Conservation (phyloP, 2,113 vertebrate genomes). For the Halichoerus grypus region DNA sequence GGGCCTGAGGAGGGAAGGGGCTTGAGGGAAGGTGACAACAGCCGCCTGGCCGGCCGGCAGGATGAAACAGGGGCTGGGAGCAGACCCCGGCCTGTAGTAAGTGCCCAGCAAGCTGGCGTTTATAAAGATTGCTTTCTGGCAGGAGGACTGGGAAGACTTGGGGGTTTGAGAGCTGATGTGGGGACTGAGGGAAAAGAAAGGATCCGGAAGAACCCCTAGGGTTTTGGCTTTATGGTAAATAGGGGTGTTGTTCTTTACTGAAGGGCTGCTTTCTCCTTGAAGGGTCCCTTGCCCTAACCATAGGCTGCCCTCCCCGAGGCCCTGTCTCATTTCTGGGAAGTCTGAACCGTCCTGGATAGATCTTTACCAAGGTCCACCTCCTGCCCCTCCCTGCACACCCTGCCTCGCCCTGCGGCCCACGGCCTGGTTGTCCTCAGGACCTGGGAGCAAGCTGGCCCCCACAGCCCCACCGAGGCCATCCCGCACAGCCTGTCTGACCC, state of each 20-base stretch:
- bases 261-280: neutral
- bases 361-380: neutral
- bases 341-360: neutral
- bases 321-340: neutral
- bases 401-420: fast-evolving
- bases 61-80: neutral
- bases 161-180: neutral
- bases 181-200: neutral
- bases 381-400: too few species aligned
- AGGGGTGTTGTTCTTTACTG: neutral
- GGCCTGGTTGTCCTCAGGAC: neutral
- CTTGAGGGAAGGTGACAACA: neutral
- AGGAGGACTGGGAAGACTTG: neutral
- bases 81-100: too few species aligned
- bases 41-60: too few species aligned
- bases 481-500: neutral
- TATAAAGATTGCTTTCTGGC: neutral
- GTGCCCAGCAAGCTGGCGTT: neutral
- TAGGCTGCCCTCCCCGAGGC: neutral
- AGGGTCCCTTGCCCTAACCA: neutral
- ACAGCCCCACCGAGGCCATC: neutral
- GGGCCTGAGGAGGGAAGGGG: neutral
- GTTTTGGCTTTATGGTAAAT: neutral
- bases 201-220: neutral
- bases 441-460: neutral